Evolutionary conservation across 2,113 vertebrate genomes (phyloP).

Genomic region (Datnioides undecimradiatus): DNA sequence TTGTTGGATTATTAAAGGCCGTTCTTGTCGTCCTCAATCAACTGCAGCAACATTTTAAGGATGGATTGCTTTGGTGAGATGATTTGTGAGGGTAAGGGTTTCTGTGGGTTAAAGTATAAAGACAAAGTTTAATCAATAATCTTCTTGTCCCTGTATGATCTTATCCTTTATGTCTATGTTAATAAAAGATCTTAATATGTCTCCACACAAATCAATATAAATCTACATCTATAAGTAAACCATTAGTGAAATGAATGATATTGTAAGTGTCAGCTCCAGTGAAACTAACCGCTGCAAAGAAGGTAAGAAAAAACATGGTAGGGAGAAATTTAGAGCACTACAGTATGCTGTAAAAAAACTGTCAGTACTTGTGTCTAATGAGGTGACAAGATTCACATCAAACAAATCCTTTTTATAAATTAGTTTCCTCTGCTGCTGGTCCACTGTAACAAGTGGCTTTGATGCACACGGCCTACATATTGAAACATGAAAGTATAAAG

Average conservation of each 20-base stretch:
- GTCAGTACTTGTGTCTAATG: too few species aligned
- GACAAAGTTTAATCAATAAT: background rate
- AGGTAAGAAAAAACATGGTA: background rate
- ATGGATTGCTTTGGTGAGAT: slow-evolving; percentile 6
- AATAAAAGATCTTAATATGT: background rate
- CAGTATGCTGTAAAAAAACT: too few species aligned
- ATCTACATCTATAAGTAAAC: too few species aligned
- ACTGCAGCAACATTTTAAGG: slow-evolving; percentile 16
- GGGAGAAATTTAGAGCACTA: too few species aligned
- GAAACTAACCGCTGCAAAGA: background rate
- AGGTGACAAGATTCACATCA: background rate
- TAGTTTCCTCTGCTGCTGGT: background rate
- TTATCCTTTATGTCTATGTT: background rate
- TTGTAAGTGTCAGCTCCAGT: background rate
- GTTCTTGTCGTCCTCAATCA: slow-evolving; percentile 11
- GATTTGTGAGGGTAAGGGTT: background rate
- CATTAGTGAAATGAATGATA: too few species aligned
- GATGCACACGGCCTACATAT: background rate
- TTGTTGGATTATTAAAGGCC: slow-evolving; percentile 39
- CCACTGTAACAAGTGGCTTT: background rate
- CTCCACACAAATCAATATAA: background rate
- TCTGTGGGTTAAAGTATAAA: background rate
- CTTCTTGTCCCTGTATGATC: background rate
- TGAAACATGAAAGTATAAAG: too few species aligned
- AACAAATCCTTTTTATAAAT: too few species aligned